A percentile compares a stretch with the other conserved stretches of the same genome.
phyloP scores from a whole-genome alignment of 1,140 invertebrate species.

The Tetramorium alpestre region DNA sequence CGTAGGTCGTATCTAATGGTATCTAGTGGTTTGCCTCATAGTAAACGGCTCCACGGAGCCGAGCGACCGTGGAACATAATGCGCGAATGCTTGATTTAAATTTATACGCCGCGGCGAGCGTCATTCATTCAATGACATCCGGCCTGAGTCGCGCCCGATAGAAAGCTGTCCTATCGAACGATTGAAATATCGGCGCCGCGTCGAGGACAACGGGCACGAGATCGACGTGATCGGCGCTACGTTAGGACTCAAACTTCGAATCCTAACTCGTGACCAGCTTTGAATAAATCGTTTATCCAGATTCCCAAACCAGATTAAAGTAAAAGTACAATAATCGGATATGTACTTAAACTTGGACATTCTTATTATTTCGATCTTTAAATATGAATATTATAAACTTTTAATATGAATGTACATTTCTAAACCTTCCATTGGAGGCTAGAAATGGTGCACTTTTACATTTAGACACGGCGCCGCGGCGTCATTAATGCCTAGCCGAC shows the following conservation, averaged over 20 bases:
- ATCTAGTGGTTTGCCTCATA: conserved; percentile 14
- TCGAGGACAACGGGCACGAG: conserved; percentile 33
- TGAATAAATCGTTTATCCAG: not conserved
- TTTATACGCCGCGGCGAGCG: conserved; percentile 16
- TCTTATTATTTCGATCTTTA: no score
- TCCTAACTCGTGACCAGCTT: not conserved
- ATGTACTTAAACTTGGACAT: no score
- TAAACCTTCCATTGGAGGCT: no score
- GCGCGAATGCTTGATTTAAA: conserved; percentile 46
- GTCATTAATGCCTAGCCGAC: no score
- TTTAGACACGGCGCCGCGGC: no score
- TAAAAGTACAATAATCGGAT: no score
- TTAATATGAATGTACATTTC: no score
- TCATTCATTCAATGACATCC: conserved; percentile 44
- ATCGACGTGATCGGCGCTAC: conserved; percentile 29
- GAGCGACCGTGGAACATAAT: conserved; percentile 37
- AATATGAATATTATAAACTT: no score
- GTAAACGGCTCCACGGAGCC: not conserved
- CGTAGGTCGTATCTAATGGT: conserved; percentile 62
- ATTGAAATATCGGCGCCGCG: conserved; percentile 42
- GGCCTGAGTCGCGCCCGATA: conserved; percentile 45
- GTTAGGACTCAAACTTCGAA: no score
- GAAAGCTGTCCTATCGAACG: conserved; percentile 41
- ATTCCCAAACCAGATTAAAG: not conserved
- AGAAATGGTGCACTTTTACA: no score